These are phyloP conservation scores for Aphidoletes aphidimyza DNA, from an alignment of 2,888 invertebrate genomes.

Conservation along the genomic window DNA sequence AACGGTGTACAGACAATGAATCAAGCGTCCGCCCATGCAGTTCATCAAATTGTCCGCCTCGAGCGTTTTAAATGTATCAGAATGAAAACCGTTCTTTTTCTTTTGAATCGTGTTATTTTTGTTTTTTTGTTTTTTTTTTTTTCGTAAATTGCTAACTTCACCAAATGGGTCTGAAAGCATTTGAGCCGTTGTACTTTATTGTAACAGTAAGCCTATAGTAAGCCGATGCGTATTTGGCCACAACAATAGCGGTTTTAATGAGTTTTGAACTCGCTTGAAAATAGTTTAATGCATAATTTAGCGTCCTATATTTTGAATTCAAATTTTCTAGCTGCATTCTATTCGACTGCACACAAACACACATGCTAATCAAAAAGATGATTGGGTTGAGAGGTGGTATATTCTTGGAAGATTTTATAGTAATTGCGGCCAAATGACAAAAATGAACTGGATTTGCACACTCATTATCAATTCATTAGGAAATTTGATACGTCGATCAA, in stretches of 20 bases:
- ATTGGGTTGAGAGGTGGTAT: too few relatives aligned
- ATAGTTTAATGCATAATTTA: conserved; percentile 14
- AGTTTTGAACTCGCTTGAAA: not conserved
- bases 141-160: too few relatives aligned
- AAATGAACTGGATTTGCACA: not conserved
- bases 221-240: not conserved
- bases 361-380: too few relatives aligned
- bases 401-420: not conserved
- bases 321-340: not conserved
- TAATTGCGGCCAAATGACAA: not conserved
- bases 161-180: too few relatives aligned
- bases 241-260: not conserved
- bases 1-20: not conserved
- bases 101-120: too few relatives aligned
- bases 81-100: too few relatives aligned
- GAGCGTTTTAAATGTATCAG: too few relatives aligned
- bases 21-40: not conserved
- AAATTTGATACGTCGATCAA: not conserved
- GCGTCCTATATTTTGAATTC: not conserved
- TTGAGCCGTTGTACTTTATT: too few relatives aligned
- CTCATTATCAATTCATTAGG: conserved; percentile 45
- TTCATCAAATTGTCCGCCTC: too few relatives aligned
- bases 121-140: too few relatives aligned
- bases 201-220: too few relatives aligned
- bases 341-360: too few relatives aligned